These are phyloP conservation scores for Brachyalestes nurse DNA, from an alignment of 2,797 vertebrate species.

Conservation along the genomic window DNA sequence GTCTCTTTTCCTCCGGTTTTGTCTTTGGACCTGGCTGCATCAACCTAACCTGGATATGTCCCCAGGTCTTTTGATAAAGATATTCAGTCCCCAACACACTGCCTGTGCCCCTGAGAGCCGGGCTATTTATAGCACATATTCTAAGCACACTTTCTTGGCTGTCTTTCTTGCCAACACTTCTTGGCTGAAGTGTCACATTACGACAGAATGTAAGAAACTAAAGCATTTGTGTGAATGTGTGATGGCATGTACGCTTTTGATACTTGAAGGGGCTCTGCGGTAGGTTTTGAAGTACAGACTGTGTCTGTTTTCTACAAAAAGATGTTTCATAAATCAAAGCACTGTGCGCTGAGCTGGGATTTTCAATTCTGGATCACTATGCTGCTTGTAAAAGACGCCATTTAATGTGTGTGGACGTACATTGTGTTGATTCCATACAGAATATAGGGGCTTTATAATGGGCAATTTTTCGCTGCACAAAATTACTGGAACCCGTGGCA, in stretches of 20 bases:
- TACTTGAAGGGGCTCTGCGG: constrained; percentile 23
- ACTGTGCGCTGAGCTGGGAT: constrained; percentile 10
- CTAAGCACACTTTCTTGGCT: constrained; percentile 34
- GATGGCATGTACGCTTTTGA: constrained; percentile 36
- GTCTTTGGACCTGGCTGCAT: constrained; percentile 33
- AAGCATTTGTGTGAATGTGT: constrained; percentile 49
- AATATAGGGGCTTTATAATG: background rate
- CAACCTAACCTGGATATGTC: constrained; percentile 48
- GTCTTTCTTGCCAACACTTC: constrained; percentile 26
- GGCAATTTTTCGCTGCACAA: no score
- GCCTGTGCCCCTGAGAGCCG: constrained; percentile 33
- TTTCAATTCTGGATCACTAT: constrained; percentile 3
- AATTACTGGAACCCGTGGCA: no score
- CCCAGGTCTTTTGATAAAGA: constrained; percentile 45
- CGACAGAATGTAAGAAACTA: constrained; percentile 43
- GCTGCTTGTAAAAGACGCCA: constrained; percentile 1
- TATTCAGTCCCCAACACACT: constrained; percentile 42
- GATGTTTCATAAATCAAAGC: constrained; percentile 22
- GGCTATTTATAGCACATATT: constrained; percentile 44
- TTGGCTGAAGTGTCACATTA: constrained; percentile 37
- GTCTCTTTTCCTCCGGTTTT: constrained; percentile 24
- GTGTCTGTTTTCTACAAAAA: constrained; percentile 28
- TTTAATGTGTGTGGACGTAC: constrained; percentile 18
- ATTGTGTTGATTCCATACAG: background rate
- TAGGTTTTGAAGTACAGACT: constrained; percentile 33